Evolutionary conservation across 2,113 vertebrate species (phyloP).

Genomic region (Nesoenas mayeri): DNA sequence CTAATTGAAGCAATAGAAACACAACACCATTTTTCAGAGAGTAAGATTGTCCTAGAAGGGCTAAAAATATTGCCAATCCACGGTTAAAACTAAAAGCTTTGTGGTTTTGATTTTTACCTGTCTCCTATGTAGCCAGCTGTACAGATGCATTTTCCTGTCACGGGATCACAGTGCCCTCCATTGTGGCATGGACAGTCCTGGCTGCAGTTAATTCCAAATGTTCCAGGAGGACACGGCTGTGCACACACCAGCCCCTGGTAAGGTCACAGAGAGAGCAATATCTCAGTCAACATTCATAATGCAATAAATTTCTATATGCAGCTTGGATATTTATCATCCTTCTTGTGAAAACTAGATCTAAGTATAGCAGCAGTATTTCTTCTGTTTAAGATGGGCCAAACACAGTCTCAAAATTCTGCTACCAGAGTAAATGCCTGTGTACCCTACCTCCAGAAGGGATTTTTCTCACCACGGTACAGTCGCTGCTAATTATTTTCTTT

Average conservation of each 20-base stretch:
- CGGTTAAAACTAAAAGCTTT: background rate
- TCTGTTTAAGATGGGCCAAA: background rate
- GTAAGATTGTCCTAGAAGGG: constrained; percentile 2
- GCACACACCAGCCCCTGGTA: constrained; percentile 93
- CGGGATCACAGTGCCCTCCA: constrained; percentile 91
- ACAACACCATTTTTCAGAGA: constrained; percentile 11
- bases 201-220: constrained; percentile 94
- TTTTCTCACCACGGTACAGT: background rate
- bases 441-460: background rate
- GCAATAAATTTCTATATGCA: background rate
- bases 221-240: constrained; percentile 92
- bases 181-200: constrained; percentile 96
- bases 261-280: constrained; percentile 32
- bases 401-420: background rate
- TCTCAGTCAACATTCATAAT: constrained; percentile 28
- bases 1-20: constrained; percentile 44
- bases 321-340: constrained; percentile 11
- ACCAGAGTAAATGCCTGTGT: background rate
- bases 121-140: constrained; percentile 91
- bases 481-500: background rate
- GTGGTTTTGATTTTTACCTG: constrained; percentile 79
- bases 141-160: constrained; percentile 93
- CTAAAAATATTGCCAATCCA: background rate
- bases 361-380: background rate
- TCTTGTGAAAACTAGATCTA: background rate